These are phyloP conservation scores for Scrobipalpa atriplicella DNA, from an alignment of 2,888 invertebrate genomes.

Conservation along the genomic window DNA sequence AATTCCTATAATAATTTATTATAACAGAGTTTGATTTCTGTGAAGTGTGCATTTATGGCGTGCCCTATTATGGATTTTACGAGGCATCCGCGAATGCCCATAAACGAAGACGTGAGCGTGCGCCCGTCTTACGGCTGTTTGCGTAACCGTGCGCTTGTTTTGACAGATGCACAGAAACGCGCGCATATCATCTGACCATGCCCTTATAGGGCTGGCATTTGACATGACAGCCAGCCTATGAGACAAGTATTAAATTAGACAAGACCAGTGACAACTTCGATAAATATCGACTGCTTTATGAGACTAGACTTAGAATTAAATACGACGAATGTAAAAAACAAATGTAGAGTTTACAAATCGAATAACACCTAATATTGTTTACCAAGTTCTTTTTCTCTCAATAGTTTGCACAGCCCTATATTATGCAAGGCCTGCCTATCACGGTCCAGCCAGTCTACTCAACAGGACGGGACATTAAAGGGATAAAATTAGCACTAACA, in stretches of 20 bases:
- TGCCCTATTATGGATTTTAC: background rate
- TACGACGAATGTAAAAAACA: too few species aligned
- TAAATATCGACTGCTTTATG: background rate
- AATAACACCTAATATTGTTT: too few species aligned
- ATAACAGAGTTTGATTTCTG: constrained; percentile 3
- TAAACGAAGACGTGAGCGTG: background rate
- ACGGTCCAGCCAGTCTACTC: background rate
- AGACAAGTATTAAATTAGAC: background rate
- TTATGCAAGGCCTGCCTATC: background rate
- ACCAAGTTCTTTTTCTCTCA: background rate
- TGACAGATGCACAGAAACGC: constrained; percentile 70
- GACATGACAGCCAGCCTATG: background rate
- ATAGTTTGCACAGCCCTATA: background rate
- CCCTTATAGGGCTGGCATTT: background rate
- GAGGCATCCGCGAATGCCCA: constrained; percentile 3
- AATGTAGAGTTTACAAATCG: too few species aligned
- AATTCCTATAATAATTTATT: constrained; percentile 1
- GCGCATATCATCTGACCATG: constrained; percentile 33
- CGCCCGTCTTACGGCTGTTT: background rate
- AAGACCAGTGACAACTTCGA: background rate
- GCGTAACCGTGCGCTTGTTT: constrained; percentile 46
- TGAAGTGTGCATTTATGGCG: background rate
- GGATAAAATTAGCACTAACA: constrained; percentile 40
- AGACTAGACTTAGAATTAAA: too few species aligned
- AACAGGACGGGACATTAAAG: constrained; percentile 50